Conservation (phyloP, 2,113 vertebrate genomes). For the Chaetodon trifascialis region DNA sequence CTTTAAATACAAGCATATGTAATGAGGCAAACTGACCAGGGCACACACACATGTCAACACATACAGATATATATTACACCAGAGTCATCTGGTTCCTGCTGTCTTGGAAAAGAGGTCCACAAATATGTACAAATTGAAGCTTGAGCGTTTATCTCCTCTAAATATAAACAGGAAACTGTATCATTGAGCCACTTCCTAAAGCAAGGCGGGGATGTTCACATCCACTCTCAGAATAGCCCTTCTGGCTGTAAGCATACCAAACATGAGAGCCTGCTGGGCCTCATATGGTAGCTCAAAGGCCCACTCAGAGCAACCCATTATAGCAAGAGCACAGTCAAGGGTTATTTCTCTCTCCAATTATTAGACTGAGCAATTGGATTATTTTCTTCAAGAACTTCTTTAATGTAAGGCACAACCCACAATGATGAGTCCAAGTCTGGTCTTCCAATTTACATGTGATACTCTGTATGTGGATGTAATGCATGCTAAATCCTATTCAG, state of each 20-base stretch:
- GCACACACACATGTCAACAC: neutral
- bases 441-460: neutral
- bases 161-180: conserved; percentile 68
- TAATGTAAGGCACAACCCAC: neutral
- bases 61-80: neutral
- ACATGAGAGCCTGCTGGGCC: conserved; percentile 37
- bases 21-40: neutral
- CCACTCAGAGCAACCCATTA: conserved; percentile 14
- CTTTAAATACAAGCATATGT: neutral
- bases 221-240: conserved; percentile 38
- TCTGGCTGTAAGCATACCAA: conserved; percentile 27
- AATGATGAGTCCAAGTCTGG: neutral
- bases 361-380: conserved; percentile 17
- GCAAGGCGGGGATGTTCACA: conserved; percentile 29
- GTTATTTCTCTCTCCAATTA: conserved; percentile 1
- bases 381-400: neutral
- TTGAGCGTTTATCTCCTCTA: conserved; percentile 45
- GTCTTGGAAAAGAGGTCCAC: neutral
- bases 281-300: conserved; percentile 27
- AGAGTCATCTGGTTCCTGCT: neutral
- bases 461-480: neutral
- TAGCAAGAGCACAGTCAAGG: conserved; percentile 4
- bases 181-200: conserved; percentile 60
- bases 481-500: neutral
- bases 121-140: conserved; percentile 19